Conservation (phyloP, 1,140 invertebrate genomes). For the Cepaea nemoralis region DNA sequence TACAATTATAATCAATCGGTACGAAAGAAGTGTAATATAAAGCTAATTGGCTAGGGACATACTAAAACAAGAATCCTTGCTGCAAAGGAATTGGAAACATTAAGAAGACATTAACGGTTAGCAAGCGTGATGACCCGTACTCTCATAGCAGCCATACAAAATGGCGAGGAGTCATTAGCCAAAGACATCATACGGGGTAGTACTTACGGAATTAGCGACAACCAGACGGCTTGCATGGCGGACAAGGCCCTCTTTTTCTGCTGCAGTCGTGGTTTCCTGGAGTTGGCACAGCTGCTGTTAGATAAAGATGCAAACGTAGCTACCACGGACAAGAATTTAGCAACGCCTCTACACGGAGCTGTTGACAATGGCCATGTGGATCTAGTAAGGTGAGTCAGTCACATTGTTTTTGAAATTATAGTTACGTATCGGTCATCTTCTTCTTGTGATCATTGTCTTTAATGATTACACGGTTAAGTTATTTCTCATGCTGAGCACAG, state of each 20-base stretch:
- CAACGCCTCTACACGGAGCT: conserved; percentile 63
- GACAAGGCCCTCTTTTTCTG: conserved; percentile 66
- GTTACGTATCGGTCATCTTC: too few species aligned
- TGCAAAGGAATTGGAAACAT: too few species aligned
- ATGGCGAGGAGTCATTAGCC: conserved; percentile 51
- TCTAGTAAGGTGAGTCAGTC: conserved; percentile 15
- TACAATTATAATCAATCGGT: too few species aligned
- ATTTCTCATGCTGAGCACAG: too few species aligned
- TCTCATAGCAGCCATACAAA: conserved; percentile 60
- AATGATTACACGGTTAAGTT: too few species aligned
- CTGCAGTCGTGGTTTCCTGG: conserved; percentile 56
- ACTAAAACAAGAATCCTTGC: too few species aligned
- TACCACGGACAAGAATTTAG: conserved; percentile 50
- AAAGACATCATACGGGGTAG: conserved; percentile 54
- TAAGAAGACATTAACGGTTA: too few species aligned
- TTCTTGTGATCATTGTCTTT: too few species aligned
- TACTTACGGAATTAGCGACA: conserved; percentile 53
- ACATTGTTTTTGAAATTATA: not conserved
- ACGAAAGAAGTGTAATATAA: too few species aligned
- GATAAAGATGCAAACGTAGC: conserved; percentile 55
- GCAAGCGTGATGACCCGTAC: conserved; percentile 51
- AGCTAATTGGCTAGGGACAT: too few species aligned
- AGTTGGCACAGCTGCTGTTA: conserved; percentile 59
- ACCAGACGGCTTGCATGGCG: conserved; percentile 50
- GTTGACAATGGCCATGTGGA: conserved; percentile 51